Percentiles rank a stretch among this genome's conserved stretches.
These are phyloP conservation scores for Camponotus vicinus DNA, from an alignment of 1,140 invertebrate species.

Conservation along the genomic window DNA sequence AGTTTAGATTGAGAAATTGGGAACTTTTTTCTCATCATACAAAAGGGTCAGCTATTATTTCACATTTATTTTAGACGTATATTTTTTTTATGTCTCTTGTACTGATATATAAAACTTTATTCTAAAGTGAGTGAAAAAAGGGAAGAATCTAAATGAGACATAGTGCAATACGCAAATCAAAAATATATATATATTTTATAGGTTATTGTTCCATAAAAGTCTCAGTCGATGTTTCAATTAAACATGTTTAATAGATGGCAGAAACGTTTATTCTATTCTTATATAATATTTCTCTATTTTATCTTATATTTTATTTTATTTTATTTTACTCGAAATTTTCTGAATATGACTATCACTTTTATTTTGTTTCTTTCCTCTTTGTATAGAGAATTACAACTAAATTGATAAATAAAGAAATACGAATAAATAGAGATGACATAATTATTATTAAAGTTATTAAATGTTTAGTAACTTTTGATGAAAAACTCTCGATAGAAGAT, in stretches of 20 bases:
- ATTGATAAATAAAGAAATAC: background rate
- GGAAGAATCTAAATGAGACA: no score
- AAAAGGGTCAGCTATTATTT: slow-evolving; percentile 34
- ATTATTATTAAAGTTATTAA: background rate
- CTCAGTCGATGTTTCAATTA: no score
- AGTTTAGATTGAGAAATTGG: slow-evolving; percentile 38
- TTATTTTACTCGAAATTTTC: background rate
- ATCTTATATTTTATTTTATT: background rate
- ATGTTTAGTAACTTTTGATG: background rate
- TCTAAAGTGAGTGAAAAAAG: no score
- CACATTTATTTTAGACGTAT: background rate
- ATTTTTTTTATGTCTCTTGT: background rate
- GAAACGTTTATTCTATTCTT: no score
- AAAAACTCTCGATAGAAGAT: background rate
- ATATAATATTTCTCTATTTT: no score
- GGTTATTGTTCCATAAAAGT: no score
- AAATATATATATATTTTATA: no score
- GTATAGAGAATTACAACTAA: background rate
- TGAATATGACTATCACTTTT: no score
- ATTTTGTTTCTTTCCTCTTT: background rate
- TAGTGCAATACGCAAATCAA: no score
- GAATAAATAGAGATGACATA: background rate
- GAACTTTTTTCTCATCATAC: slow-evolving; percentile 50
- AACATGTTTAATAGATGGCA: no score
- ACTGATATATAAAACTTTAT: background rate